Conservation (phyloP, 2,888 invertebrate species). For the Saturnia pavonia region DNA sequence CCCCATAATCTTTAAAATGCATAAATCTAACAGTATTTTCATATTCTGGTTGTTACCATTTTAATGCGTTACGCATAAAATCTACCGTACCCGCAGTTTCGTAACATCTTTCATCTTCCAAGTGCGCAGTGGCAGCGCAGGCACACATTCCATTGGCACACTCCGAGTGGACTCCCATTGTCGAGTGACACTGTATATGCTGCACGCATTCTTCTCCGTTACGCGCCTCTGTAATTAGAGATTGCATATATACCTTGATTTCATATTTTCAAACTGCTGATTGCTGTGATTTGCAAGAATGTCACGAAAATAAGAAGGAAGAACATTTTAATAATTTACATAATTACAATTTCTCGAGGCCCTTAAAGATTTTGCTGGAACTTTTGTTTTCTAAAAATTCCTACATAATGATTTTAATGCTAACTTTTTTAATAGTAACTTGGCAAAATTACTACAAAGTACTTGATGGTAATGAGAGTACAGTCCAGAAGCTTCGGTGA, state of each 20-base stretch:
- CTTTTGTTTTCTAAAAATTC: too few species aligned
- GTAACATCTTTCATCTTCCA: constrained; percentile 71
- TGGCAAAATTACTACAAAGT: too few species aligned
- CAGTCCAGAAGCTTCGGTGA: too few species aligned
- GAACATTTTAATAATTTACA: too few species aligned
- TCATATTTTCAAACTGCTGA: too few species aligned
- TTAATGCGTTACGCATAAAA: not conserved
- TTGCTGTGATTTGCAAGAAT: too few species aligned
- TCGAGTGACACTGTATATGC: constrained; percentile 74
- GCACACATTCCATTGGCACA: constrained; percentile 60
- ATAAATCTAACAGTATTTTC: not conserved
- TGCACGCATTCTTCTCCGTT: constrained; percentile 68
- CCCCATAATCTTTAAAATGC: not conserved
- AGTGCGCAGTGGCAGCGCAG: constrained; percentile 63
- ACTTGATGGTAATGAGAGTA: too few species aligned
- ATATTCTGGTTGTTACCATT: not conserved
- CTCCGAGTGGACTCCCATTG: constrained; percentile 69
- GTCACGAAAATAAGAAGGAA: too few species aligned
- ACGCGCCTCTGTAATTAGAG: constrained; percentile 60
- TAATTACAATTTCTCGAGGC: too few species aligned
- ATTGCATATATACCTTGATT: not conserved
- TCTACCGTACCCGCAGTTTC: constrained; percentile 64
- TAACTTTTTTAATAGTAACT: too few species aligned
- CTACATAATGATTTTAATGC: too few species aligned
- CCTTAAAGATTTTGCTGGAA: too few species aligned